Base-by-base conservation (phyloP, 2,113 vertebrate species). In the Mobula hypostoma region DNA sequence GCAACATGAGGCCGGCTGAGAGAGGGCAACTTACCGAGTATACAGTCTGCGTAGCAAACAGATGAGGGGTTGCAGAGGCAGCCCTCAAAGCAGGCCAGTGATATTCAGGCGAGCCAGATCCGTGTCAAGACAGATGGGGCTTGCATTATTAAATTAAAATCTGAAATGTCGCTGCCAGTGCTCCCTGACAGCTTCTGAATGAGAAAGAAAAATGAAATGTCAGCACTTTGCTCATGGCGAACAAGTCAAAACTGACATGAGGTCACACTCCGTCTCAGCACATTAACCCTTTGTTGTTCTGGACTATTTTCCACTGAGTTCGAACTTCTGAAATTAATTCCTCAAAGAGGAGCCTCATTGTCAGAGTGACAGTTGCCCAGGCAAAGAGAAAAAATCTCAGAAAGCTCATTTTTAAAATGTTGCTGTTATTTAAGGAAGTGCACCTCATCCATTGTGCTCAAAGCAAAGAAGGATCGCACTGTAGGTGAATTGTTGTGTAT, bases 161-260 rank as follows among this genome's bases (percentile, higher is more conserved):
- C 48, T 58, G 82, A 85, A 85, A 63, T 36, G 5, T 9, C 66
- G 61, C 27, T 15, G 24, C 85, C 85, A 66, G 85, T 27, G 85
- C n/a, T 90, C 85, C n/a, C 27, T 19, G 66, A 90, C 66, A 61
- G 15, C 7, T 2, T 56, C 48, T 58, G 82, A 56, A 85, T 58
- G 82, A 85, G 27, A 83, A 85, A 85, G 82, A 58, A 85, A 85
- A 85, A 58, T 85, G 48, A 58, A 85, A 85, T 58, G 82, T 85
- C 82, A 85, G 21, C 40, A 56, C 19, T 9, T 40, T 7, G 27
- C 27, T 85, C 82, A 56, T 24, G 80, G 0, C 2, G 24, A 24
- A 56, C 17, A 24, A 56, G 40, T 83, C 4, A 56, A 56, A 56
- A 21, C 80, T 56, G 7, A 8, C 80, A 24, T 14, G 24, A 83